These are phyloP conservation scores for Macaca mulatta DNA, from an alignment of 2,113 vertebrate species.

Conservation along the genomic window DNA sequence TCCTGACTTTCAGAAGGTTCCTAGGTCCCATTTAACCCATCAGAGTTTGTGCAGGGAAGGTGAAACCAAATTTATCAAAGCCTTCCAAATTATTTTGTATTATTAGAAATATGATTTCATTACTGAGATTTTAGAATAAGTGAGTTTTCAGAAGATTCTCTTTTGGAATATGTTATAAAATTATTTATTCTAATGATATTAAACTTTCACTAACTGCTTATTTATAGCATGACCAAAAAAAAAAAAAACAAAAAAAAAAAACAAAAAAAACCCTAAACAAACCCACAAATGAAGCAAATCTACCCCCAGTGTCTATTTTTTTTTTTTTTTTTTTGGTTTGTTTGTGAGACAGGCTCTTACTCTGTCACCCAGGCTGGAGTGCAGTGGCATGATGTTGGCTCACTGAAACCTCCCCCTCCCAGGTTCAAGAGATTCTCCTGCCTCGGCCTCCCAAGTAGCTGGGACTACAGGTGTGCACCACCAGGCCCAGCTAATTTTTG, in stretches of 20 bases:
- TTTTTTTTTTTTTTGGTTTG: too few relatives aligned
- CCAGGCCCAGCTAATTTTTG: too few relatives aligned
- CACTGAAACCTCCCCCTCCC: too few relatives aligned
- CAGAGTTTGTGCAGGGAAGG: background rate
- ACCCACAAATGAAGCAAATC: too few relatives aligned
- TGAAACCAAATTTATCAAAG: background rate
- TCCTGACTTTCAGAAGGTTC: background rate
- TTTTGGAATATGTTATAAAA: background rate
- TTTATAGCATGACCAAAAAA: background rate
- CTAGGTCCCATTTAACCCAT: background rate
- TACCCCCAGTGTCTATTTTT: too few relatives aligned
- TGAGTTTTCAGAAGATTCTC: background rate
- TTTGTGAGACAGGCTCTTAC: too few relatives aligned
- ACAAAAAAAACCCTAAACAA: too few relatives aligned
- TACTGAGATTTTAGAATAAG: conserved; percentile 14
- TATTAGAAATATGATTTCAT: background rate
- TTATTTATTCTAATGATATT: background rate
- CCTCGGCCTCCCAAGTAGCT: too few relatives aligned
- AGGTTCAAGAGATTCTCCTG: too few relatives aligned
- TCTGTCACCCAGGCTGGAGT: too few relatives aligned
- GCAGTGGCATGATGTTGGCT: too few relatives aligned
- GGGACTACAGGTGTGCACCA: too few relatives aligned
- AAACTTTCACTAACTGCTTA: background rate
- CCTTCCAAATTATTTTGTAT: background rate
- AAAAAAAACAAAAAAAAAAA: background rate